These are phyloP conservation scores for Proctacanthus coquilletti DNA, from an alignment of 1,140 invertebrate genomes.

Conservation along the genomic window DNA sequence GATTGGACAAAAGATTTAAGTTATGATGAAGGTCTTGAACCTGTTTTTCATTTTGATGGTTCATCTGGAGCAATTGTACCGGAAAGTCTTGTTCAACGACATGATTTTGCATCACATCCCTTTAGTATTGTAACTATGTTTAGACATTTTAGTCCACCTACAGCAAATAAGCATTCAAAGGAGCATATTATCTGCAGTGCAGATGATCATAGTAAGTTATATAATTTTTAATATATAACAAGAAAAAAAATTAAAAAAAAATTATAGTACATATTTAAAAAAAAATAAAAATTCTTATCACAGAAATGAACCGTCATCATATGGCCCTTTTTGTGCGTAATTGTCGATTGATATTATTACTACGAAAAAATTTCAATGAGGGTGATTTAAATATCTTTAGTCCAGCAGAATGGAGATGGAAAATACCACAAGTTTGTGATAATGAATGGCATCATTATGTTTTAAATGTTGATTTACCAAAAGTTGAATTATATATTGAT, in stretches of 20 bases:
- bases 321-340: constrained; percentile 93
- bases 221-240: constrained; percentile 1
- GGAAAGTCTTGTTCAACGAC: constrained; percentile 38
- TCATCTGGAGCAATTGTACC: constrained; percentile 76
- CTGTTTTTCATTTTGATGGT: constrained; percentile 91
- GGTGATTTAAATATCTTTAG: constrained; percentile 89
- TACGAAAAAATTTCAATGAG: constrained; percentile 83
- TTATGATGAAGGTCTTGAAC: constrained; percentile 81
- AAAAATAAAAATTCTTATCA: neutral
- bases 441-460: constrained; percentile 98
- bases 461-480: constrained; percentile 78
- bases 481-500: constrained; percentile 78
- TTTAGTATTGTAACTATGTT: constrained; percentile 90
- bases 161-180: constrained; percentile 70
- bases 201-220: constrained; percentile 81
- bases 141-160: constrained; percentile 24
- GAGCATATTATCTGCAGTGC: constrained; percentile 92
- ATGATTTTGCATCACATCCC: constrained; percentile 31
- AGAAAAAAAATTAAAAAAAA: neutral
- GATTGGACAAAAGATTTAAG: constrained; percentile 79
- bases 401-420: constrained; percentile 96
- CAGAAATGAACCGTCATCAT: constrained; percentile 96
- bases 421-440: constrained; percentile 82
- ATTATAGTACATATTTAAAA: constrained; percentile 1
- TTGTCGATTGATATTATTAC: constrained; percentile 83